These are phyloP conservation scores for Drosophila tsacasi DNA, from an alignment of 1,140 invertebrate species.

Conservation along the genomic window DNA sequence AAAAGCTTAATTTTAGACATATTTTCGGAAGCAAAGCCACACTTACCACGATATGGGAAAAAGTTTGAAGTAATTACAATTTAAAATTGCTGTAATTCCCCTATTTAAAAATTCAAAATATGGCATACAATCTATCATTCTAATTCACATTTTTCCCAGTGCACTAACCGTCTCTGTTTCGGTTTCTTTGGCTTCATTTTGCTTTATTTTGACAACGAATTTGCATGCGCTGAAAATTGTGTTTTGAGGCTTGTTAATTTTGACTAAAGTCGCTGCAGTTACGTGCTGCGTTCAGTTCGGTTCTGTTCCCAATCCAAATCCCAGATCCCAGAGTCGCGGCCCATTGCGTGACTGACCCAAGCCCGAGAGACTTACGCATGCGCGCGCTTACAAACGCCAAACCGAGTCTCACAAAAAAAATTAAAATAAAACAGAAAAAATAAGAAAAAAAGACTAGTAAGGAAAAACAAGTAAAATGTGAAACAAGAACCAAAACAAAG, in stretches of 20 bases:
- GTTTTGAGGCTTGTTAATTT: constrained; percentile 83
- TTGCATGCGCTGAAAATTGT: constrained; percentile 83
- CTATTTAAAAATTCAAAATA: not conserved
- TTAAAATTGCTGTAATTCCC: not conserved
- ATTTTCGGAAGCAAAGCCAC: not conserved
- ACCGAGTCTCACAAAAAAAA: constrained; percentile 46
- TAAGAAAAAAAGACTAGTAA: constrained; percentile 27
- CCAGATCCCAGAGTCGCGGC: constrained; percentile 37
- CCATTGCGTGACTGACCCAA: constrained; percentile 74
- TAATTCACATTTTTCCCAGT: not conserved
- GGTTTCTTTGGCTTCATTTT: constrained; percentile 34
- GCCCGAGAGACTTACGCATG: constrained; percentile 74
- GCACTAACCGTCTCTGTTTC: constrained; percentile 42
- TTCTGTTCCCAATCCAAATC: constrained; percentile 33
- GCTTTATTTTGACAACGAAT: constrained; percentile 80
- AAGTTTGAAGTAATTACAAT: not conserved
- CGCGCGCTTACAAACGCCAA: constrained; percentile 81
- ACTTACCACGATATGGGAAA: not conserved
- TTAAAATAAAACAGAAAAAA: constrained; percentile 22
- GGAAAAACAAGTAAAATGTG: constrained; percentile 65
- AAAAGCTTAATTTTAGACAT: not conserved
- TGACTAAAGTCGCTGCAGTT: constrained; percentile 73
- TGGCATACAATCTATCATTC: too few species aligned
- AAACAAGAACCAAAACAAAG: constrained; percentile 83
- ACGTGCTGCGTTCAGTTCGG: constrained; percentile 53